phyloP scores from a whole-genome alignment of 92 coral and sea anemone genomes.

The Diadumene lineata region DNA sequence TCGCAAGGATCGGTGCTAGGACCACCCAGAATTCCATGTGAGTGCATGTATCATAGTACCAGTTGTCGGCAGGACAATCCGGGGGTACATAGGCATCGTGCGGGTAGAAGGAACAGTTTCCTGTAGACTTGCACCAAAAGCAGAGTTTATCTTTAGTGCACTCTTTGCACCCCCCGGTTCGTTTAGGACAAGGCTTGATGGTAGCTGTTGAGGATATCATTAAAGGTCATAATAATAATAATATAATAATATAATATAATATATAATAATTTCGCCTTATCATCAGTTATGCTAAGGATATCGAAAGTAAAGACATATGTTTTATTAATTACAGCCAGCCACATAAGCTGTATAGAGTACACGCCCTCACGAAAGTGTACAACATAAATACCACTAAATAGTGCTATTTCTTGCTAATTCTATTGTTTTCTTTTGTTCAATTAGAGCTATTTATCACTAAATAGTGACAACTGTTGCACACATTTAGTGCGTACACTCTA shows the following conservation, averaged over 20 bases:
- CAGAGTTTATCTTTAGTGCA: slow-evolving; percentile 19
- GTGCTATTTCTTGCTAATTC: too few species aligned
- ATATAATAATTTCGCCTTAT: not conserved
- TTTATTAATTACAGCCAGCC: too few species aligned
- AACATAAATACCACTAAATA: too few species aligned
- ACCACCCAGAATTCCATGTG: slow-evolving; percentile 22
- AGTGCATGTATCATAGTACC: slow-evolving; percentile 23
- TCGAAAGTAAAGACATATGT: not conserved
- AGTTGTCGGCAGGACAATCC: slow-evolving; percentile 15
- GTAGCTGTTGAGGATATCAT: not conserved
- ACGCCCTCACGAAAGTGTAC: too few species aligned
- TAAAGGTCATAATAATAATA: not conserved
- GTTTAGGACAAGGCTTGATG: slow-evolving; percentile 29
- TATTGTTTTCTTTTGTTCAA: too few species aligned
- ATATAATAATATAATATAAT: not conserved
- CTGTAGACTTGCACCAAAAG: slow-evolving; percentile 30
- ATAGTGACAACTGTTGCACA: too few species aligned
- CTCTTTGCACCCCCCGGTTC: slow-evolving; percentile 30
- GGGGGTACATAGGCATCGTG: slow-evolving; percentile 20
- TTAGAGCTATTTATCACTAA: too few species aligned
- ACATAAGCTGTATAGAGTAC: too few species aligned
- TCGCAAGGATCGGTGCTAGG: slow-evolving; percentile 13
- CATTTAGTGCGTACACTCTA: too few species aligned
- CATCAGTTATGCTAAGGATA: not conserved
- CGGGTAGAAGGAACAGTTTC: slow-evolving; percentile 24